These are phyloP conservation scores for Dipodomys merriami DNA, from an alignment of 2,113 vertebrate species.

Conservation along the genomic window DNA sequence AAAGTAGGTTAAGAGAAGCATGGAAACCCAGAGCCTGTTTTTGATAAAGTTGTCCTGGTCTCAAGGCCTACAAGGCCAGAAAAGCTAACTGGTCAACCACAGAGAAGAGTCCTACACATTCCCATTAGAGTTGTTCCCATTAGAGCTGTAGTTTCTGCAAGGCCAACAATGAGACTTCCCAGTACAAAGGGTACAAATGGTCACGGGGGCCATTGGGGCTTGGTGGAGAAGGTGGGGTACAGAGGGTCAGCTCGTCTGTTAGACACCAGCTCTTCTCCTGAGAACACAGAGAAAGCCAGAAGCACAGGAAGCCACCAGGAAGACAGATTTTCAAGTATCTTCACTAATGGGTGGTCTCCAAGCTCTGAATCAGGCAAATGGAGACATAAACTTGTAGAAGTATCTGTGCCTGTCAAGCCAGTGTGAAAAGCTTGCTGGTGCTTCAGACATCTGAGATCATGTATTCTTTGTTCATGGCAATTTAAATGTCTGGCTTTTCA, in stretches of 20 bases:
- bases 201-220: too few relatives aligned
- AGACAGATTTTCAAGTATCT: background rate
- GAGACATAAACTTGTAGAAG: background rate
- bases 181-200: too few relatives aligned
- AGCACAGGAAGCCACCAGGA: background rate
- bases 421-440: background rate
- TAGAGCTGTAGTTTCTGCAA: background rate
- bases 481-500: constrained; percentile 44
- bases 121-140: too few relatives aligned
- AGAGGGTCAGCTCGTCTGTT: background rate
- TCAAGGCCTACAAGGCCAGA: background rate
- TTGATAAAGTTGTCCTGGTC: background rate
- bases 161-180: background rate
- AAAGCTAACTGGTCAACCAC: accelerated
- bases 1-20: background rate
- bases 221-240: accelerated
- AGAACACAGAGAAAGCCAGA: background rate
- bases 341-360: background rate
- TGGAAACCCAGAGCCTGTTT: background rate
- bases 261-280: too few relatives aligned
- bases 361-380: background rate
- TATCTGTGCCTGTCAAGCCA: background rate
- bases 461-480: background rate
- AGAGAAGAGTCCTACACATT: background rate
- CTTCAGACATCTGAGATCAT: background rate